These are phyloP conservation scores for Corticium candelabrum DNA, from an alignment of 37 sponge, comb jelly and placozoan genomes.

Conservation along the genomic window DNA sequence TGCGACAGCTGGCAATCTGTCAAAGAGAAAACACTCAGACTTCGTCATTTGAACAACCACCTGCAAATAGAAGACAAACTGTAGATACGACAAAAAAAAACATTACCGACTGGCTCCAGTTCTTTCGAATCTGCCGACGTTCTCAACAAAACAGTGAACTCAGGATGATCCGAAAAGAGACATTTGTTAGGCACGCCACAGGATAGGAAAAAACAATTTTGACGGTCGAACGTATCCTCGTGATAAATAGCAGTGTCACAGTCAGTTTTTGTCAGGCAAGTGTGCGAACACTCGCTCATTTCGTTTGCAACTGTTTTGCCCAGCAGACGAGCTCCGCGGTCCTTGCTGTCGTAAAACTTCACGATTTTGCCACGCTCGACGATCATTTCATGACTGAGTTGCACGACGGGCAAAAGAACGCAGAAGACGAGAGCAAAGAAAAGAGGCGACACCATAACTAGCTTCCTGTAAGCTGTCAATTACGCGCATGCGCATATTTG, in stretches of 20 bases:
- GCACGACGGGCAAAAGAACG: neutral
- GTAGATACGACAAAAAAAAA: too few relatives aligned
- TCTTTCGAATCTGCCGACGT: neutral
- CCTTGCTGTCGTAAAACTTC: neutral
- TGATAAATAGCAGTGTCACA: neutral
- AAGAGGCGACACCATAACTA: neutral
- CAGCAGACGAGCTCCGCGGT: neutral
- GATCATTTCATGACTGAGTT: neutral
- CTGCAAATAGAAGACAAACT: too few relatives aligned
- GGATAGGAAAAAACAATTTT: neutral
- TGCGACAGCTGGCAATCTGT: neutral
- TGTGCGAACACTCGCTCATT: neutral
- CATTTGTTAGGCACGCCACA: neutral
- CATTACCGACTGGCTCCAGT: too few relatives aligned
- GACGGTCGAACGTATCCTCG: neutral
- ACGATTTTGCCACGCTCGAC: too few relatives aligned
- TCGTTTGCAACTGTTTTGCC: neutral
- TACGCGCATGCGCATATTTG: too few relatives aligned
- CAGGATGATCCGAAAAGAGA: neutral
- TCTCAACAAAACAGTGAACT: neutral
- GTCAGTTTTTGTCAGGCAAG: neutral
- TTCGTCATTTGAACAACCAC: neutral
- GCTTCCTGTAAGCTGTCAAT: too few relatives aligned
- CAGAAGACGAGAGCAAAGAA: neutral
- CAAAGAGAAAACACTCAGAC: neutral